Evolutionary conservation across 2,113 vertebrate genomes (phyloP).

Genomic region (Clarias gariepinus): DNA sequence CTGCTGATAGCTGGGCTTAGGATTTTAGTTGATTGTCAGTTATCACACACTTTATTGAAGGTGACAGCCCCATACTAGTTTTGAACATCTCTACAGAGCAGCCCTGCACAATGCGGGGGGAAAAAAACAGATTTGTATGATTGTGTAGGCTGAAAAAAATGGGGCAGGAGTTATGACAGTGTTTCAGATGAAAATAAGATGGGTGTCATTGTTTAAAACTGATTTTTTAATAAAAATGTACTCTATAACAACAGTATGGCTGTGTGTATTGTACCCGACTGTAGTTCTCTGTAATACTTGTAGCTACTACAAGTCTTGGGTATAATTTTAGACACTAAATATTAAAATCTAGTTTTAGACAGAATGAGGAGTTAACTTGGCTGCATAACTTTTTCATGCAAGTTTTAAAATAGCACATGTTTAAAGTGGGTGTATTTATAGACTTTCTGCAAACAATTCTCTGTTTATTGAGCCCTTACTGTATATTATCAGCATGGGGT

Average conservation of each 20-base stretch:
- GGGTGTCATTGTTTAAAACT: constrained; percentile 35
- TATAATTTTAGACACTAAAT: neutral
- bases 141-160: constrained; percentile 4
- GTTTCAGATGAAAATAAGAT: constrained; percentile 23
- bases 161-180: constrained; percentile 31
- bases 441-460: neutral
- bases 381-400: neutral
- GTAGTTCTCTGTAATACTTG: neutral
- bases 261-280: neutral
- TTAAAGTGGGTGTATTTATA: neutral
- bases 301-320: neutral
- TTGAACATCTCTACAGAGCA: constrained; percentile 12
- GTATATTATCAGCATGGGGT: neutral
- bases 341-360: neutral
- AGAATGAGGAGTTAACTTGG: neutral
- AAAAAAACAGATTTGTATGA: neutral
- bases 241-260: neutral
- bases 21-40: constrained; percentile 4
- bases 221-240: constrained; percentile 20
- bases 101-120: neutral
- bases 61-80: neutral
- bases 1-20: neutral
- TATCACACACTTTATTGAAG: neutral
- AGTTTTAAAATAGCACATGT: neutral
- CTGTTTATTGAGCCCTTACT: neutral